phyloP scores from a whole-genome alignment of 2,113 vertebrate species.

The Nycticorax nycticorax region DNA sequence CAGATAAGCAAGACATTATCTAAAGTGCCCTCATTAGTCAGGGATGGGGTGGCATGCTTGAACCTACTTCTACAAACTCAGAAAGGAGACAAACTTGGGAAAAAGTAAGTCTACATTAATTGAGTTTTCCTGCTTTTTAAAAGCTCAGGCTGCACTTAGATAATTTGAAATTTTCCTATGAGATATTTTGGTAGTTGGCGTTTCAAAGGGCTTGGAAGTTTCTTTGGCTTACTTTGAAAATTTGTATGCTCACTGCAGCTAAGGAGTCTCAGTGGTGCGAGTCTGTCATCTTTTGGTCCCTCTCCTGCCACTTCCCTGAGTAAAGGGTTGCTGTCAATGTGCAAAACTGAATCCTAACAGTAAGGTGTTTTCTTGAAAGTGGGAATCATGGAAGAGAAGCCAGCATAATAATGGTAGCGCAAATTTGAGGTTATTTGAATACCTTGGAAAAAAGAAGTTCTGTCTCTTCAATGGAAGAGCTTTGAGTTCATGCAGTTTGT shows the following conservation, averaged over 20 bases:
- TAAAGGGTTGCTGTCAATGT: neutral
- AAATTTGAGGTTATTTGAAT: neutral
- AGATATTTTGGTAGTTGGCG: neutral
- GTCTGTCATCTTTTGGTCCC: neutral
- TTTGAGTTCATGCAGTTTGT: neutral
- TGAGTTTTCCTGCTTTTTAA: neutral
- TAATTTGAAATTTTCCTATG: neutral
- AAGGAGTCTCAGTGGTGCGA: neutral
- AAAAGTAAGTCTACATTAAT: slow-evolving; percentile 77
- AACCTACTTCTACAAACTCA: slow-evolving; percentile 92
- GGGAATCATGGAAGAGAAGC: neutral
- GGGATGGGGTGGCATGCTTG: slow-evolving; percentile 87
- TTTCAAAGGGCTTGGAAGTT: neutral
- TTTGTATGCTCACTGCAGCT: neutral
- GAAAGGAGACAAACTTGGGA: slow-evolving; percentile 77
- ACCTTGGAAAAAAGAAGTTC: neutral
- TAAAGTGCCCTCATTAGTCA: slow-evolving; percentile 74
- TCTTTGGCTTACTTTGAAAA: neutral
- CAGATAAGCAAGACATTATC: slow-evolving; percentile 83
- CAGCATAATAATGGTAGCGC: neutral
- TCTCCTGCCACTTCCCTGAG: neutral
- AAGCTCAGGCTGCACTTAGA: neutral
- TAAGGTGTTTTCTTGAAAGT: neutral
- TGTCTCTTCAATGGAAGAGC: neutral
- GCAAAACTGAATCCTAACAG: neutral